phyloP scores from a whole-genome alignment of 2,888 invertebrate genomes.

The Theodoxus fluviatilis region DNA sequence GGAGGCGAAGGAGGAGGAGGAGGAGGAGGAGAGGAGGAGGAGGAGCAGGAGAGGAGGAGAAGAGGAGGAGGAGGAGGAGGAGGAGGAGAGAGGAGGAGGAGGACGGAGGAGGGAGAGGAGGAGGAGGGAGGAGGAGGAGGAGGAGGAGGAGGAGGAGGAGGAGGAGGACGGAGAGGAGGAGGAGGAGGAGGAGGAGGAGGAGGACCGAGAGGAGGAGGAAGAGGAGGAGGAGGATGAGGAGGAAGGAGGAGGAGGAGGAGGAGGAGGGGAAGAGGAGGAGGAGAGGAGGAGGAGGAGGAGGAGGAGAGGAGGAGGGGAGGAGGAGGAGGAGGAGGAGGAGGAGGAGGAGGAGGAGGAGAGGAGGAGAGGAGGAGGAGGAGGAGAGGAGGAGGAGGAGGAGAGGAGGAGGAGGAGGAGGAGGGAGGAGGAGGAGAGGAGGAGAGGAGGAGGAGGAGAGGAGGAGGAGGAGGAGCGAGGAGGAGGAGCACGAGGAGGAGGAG shows the following conservation, averaged over 20 bases:
- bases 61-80: background rate
- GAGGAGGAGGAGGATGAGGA: background rate
- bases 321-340: background rate
- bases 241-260: background rate
- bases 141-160: background rate
- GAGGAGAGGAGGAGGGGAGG: background rate
- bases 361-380: background rate
- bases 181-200: constrained; percentile 1
- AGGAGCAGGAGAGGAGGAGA: constrained; percentile 3
- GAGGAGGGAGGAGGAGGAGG: background rate
- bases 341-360: background rate
- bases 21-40: background rate
- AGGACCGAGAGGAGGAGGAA: background rate
- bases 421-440: background rate
- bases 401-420: background rate
- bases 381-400: background rate
- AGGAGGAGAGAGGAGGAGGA: background rate
- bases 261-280: constrained; percentile 7
- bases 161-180: constrained; percentile 2
- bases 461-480: background rate
- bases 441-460: background rate
- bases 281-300: background rate
- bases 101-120: background rate
- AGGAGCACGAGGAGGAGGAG: background rate
- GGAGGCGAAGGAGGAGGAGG: background rate